phyloP scores from a whole-genome alignment of 53 echinoderm and acorn worm species.

The Crossaster papposus region DNA sequence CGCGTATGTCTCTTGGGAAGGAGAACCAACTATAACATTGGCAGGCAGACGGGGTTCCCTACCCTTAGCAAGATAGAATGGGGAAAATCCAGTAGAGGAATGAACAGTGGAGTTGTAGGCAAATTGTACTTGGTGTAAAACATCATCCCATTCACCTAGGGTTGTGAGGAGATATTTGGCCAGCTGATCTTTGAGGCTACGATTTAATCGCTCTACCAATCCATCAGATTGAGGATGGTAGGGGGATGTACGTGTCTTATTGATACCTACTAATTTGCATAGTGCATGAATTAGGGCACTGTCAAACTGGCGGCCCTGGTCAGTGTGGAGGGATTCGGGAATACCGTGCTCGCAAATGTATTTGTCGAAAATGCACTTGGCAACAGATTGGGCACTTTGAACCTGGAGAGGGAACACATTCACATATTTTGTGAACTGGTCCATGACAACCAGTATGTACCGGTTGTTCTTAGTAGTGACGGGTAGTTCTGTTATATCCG shows the following conservation, averaged over 20 bases:
- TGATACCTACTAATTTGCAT: conserved; percentile 53
- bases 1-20: background rate
- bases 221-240: conserved; percentile 73
- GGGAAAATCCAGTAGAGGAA: conserved; percentile 61
- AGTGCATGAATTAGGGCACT: conserved; percentile 25
- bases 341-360: conserved; percentile 65
- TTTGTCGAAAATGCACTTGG: conserved; percentile 59
- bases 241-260: conserved; percentile 65
- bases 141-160: conserved; percentile 65
- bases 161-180: conserved; percentile 49
- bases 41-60: conserved; percentile 62
- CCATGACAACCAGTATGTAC: conserved; percentile 64
- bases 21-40: background rate
- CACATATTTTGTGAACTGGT: conserved; percentile 68
- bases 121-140: conserved; percentile 49
- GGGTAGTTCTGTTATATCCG: conserved; percentile 63
- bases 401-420: conserved; percentile 59
- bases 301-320: conserved; percentile 70
- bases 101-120: conserved; percentile 68
- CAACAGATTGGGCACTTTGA: conserved; percentile 62
- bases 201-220: conserved; percentile 56
- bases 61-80: conserved; percentile 65
- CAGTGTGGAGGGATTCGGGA: conserved; percentile 61
- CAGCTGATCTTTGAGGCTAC: conserved; percentile 59
- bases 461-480: conserved; percentile 45